These are phyloP conservation scores for Propithecus coquereli DNA, from an alignment of 2,113 vertebrate genomes.

Conservation along the genomic window DNA sequence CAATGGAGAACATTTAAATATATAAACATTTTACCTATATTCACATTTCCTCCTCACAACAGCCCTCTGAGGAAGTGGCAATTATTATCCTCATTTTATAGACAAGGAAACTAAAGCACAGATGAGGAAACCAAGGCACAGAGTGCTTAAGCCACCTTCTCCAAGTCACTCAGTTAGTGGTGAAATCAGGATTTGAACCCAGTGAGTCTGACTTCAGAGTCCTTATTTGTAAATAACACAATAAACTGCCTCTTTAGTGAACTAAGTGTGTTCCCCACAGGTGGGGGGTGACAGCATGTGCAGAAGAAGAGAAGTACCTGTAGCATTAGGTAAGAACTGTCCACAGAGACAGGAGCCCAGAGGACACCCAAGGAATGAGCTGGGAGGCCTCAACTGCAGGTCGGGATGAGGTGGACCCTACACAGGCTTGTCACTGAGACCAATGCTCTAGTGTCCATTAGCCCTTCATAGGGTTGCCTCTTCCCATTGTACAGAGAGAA, in stretches of 20 bases:
- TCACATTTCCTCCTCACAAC: background rate
- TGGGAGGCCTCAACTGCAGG: background rate
- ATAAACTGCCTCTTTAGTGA: background rate
- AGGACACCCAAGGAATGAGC: background rate
- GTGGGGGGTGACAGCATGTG: background rate
- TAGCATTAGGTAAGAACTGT: background rate
- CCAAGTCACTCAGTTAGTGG: background rate
- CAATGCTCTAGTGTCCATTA: background rate
- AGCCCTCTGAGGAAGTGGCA: background rate
- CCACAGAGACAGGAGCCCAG: background rate
- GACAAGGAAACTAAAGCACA: background rate
- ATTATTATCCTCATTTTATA: background rate
- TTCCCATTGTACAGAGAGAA: background rate
- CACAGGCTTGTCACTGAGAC: background rate
- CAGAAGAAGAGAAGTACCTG: background rate
- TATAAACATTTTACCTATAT: background rate
- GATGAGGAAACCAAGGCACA: background rate
- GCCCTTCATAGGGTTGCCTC: accelerated
- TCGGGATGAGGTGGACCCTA: background rate
- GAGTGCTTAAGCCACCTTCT: background rate
- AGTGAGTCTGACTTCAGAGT: background rate
- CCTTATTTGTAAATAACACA: background rate
- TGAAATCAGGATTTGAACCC: background rate
- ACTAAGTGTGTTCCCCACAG: background rate
- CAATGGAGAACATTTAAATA: background rate